Percentiles rank a stretch among this genome's conserved stretches.
Conservation (phyloP, 2,113 vertebrate genomes). For the Dasyprocta punctata region DNA sequence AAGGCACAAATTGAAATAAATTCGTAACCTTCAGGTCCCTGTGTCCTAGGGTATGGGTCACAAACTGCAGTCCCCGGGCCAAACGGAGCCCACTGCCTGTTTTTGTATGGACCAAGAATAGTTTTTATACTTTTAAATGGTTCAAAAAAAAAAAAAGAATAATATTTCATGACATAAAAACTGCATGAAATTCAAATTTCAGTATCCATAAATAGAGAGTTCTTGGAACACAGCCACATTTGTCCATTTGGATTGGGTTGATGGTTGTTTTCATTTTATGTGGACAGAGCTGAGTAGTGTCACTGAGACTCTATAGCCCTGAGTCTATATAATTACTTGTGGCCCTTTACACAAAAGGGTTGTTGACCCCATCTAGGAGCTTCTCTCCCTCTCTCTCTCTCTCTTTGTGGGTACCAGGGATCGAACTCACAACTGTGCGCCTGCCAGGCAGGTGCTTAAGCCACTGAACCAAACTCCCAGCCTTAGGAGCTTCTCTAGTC, state of each 20-base stretch:
- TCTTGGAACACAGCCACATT: slow-evolving; percentile 48
- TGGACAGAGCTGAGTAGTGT: background rate
- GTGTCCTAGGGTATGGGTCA: background rate
- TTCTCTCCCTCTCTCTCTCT: too few species aligned
- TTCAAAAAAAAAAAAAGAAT: slow-evolving; percentile 43
- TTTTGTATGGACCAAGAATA: slow-evolving; percentile 26
- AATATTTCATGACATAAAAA: slow-evolving; percentile 71
- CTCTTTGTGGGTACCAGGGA: too few species aligned
- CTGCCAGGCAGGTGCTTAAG: too few species aligned
- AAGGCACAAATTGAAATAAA: background rate
- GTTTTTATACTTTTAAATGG: slow-evolving; percentile 62
- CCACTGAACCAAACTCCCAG: too few species aligned
- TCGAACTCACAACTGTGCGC: too few species aligned
- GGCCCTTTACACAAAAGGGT: background rate
- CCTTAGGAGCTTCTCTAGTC: too few species aligned
- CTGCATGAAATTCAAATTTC: slow-evolving; percentile 75
- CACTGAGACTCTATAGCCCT: too few species aligned
- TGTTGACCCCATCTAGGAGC: too few species aligned
- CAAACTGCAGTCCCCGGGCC: background rate
- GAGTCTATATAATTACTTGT: background rate
- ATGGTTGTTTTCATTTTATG: background rate
- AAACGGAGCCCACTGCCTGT: background rate
- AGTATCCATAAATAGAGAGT: slow-evolving; percentile 57
- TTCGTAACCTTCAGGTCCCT: background rate
- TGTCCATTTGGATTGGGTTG: slow-evolving; percentile 1